Percentiles rank a stretch among this genome's conserved stretches.
These are phyloP conservation scores for Lanistes nyassanus DNA, from an alignment of 1,140 invertebrate species.

Conservation along the genomic window DNA sequence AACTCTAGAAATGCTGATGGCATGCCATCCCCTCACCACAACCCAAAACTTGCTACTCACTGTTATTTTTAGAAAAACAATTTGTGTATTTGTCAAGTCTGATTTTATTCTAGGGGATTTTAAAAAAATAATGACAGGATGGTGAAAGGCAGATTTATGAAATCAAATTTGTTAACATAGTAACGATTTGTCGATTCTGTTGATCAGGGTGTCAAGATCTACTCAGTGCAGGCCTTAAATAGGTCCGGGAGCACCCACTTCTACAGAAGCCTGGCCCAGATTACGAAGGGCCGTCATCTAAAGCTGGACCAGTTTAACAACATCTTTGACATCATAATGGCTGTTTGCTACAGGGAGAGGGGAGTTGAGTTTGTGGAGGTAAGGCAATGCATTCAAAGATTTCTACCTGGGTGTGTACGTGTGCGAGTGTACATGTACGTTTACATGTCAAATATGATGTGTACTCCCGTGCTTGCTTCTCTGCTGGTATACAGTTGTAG, in stretches of 20 bases:
- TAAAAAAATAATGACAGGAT: too few species aligned
- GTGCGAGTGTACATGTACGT: background rate
- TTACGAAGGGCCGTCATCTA: slow-evolving; percentile 49
- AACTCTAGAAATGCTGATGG: too few species aligned
- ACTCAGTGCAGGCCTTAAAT: slow-evolving; percentile 45
- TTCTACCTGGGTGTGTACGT: background rate
- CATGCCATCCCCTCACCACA: too few species aligned
- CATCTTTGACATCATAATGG: slow-evolving; percentile 54
- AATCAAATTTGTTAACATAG: too few species aligned
- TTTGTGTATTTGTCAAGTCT: too few species aligned
- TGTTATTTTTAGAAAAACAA: too few species aligned
- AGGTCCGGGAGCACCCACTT: slow-evolving; percentile 35
- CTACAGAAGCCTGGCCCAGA: slow-evolving; percentile 41
- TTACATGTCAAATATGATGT: too few species aligned
- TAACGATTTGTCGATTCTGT: slow-evolving; percentile 31
- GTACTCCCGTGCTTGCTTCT: background rate
- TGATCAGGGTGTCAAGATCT: slow-evolving; percentile 10
- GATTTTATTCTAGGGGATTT: too few species aligned
- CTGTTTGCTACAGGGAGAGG: slow-evolving; percentile 50
- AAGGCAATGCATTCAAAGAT: background rate
- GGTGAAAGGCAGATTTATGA: too few species aligned
- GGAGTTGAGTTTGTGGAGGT: slow-evolving; percentile 44
- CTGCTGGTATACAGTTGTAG: background rate
- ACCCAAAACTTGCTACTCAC: too few species aligned
- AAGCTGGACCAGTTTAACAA: slow-evolving; percentile 47